Percentiles rank a stretch among this genome's conserved stretches.
Evolutionary conservation across 2,888 invertebrate genomes (phyloP).

Genomic region (Brassicogethes aeneus): DNA sequence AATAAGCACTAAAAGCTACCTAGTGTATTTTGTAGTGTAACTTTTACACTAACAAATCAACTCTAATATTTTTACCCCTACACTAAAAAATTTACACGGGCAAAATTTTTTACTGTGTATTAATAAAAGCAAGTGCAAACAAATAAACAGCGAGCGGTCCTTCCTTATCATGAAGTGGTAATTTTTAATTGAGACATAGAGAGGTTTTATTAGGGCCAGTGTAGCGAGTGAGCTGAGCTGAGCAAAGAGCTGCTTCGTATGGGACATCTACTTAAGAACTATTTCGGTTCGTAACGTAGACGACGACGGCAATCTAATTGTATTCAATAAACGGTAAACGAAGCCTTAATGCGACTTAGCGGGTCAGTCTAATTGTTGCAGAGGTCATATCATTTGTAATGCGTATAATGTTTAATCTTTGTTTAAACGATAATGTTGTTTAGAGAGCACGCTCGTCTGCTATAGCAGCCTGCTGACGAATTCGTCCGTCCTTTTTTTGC

Average conservation of each 20-base stretch:
- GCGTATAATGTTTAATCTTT: constrained; percentile 42
- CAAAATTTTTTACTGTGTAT: too few relatives aligned
- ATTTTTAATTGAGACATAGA: constrained; percentile 10
- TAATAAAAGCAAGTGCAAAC: too few relatives aligned
- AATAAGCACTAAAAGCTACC: too few relatives aligned
- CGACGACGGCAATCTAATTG: constrained; percentile 32
- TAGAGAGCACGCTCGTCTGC: constrained; percentile 30
- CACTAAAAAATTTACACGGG: too few relatives aligned
- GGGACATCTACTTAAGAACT: constrained; percentile 3
- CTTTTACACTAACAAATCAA: too few relatives aligned
- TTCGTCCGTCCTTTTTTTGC: not conserved
- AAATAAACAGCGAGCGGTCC: too few relatives aligned
- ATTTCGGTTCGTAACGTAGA: constrained; percentile 4
- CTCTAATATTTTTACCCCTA: too few relatives aligned
- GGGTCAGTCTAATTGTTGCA: constrained; percentile 42
- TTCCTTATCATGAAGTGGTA: constrained; percentile 1
- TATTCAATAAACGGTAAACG: constrained; percentile 37
- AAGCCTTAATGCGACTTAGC: constrained; percentile 36
- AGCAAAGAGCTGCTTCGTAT: constrained; percentile 5
- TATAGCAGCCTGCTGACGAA: constrained; percentile 3
- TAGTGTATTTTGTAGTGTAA: too few relatives aligned
- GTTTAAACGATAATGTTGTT: constrained; percentile 38
- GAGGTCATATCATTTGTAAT: constrained; percentile 44
- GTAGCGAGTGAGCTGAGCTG: not conserved
- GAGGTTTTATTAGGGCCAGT: constrained; percentile 7